These are phyloP conservation scores for Pseudoatta argentina DNA, from an alignment of 1,140 invertebrate species.

Conservation along the genomic window DNA sequence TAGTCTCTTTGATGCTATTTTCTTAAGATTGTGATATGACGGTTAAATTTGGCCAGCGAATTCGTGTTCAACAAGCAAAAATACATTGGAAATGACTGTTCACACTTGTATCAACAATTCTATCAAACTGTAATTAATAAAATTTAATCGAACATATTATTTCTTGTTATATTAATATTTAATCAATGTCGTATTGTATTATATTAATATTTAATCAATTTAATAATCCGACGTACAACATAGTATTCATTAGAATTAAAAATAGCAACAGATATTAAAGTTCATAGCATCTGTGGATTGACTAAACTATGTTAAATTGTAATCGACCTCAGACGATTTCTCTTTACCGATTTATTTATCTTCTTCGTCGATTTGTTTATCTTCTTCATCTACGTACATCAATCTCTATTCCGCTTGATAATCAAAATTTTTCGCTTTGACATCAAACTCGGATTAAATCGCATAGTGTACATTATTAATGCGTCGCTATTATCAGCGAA, in stretches of 20 bases:
- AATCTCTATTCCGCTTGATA: neutral
- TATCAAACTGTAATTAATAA: no score
- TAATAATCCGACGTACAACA: neutral
- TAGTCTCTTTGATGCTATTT: no score
- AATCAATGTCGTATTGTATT: neutral
- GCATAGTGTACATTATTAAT: neutral
- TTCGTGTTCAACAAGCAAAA: no score
- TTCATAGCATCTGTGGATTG: neutral
- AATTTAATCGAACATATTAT: neutral
- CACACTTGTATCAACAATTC: no score
- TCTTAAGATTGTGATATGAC: no score
- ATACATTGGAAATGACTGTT: no score
- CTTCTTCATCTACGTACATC: neutral
- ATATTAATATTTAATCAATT: neutral
- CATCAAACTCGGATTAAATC: neutral
- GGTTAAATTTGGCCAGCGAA: no score
- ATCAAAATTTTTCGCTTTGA: neutral
- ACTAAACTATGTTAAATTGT: neutral
- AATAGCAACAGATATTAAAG: neutral
- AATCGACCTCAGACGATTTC: neutral
- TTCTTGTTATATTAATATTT: neutral
- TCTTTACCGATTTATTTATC: neutral
- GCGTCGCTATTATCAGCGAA: neutral
- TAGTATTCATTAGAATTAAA: neutral
- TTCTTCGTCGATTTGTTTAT: neutral